phyloP scores from a whole-genome alignment of 1,140 invertebrate genomes.

The Arion vulgaris region DNA sequence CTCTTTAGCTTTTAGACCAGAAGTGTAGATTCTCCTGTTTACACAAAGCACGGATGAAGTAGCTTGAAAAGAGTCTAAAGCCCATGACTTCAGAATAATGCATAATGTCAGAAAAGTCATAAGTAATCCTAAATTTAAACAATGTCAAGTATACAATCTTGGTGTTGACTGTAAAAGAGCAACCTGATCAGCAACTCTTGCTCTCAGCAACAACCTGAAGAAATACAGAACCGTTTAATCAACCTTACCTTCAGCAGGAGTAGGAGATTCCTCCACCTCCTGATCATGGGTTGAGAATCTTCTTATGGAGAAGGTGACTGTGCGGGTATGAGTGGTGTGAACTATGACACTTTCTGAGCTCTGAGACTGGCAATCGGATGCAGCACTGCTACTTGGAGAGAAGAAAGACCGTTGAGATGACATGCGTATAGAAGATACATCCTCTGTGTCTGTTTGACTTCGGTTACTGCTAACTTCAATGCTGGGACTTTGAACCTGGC shows the following conservation, averaged over 20 bases:
- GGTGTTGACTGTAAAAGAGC: too few species aligned
- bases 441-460: slow-evolving; percentile 41
- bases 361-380: slow-evolving; percentile 60
- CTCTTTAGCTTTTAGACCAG: too few species aligned
- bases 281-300: slow-evolving; percentile 59
- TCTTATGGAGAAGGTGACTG: slow-evolving; percentile 67
- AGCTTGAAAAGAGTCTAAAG: too few species aligned
- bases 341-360: slow-evolving; percentile 68
- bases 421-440: slow-evolving; percentile 37
- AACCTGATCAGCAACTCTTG: too few species aligned
- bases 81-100: too few species aligned
- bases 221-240: too few species aligned
- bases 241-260: slow-evolving; percentile 57
- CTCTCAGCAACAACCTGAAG: too few species aligned
- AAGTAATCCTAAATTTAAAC: too few species aligned
- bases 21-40: too few species aligned
- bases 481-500: slow-evolving; percentile 34
- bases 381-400: slow-evolving; percentile 64
- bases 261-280: slow-evolving; percentile 55
- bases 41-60: too few species aligned
- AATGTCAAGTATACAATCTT: too few species aligned
- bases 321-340: slow-evolving; percentile 66
- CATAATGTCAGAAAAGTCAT: too few species aligned
- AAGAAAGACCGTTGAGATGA: slow-evolving; percentile 62
- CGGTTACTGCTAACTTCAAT: slow-evolving; percentile 32